A percentile compares a stretch with the other conserved stretches of the same genome.
Conservation (phyloP, 1,140 invertebrate species). For the Teleopsis dalmanni region DNA sequence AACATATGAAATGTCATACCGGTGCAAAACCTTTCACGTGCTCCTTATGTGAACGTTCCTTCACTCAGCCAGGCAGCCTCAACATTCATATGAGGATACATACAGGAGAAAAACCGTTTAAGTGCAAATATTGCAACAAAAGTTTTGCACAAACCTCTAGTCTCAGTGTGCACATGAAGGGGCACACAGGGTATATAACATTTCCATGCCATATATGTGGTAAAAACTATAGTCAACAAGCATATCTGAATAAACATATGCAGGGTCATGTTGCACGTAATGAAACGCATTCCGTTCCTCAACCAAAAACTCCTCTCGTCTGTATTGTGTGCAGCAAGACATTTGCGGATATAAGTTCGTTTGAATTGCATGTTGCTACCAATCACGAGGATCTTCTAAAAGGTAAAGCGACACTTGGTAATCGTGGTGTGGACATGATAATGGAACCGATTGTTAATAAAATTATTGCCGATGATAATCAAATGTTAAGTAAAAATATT, state of each 20-base stretch:
- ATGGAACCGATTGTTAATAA: no score
- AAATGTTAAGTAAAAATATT: no score
- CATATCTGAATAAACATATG: slow-evolving; percentile 41
- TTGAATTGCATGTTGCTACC: slow-evolving; percentile 34
- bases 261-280: slow-evolving; percentile 26
- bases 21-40: slow-evolving; percentile 53
- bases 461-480: no score
- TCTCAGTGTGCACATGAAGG: slow-evolving; percentile 56
- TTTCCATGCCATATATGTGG: slow-evolving; percentile 39
- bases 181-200: slow-evolving; percentile 47
- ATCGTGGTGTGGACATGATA: no score
- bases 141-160: slow-evolving; percentile 54
- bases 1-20: slow-evolving; percentile 56
- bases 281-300: slow-evolving; percentile 4
- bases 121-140: slow-evolving; percentile 55
- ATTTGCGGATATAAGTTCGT: slow-evolving; percentile 31
- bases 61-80: slow-evolving; percentile 57
- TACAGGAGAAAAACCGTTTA: slow-evolving; percentile 47
- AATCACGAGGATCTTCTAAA: slow-evolving; percentile 32
- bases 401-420: slow-evolving; percentile 21
- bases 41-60: slow-evolving; percentile 60
- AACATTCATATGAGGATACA: slow-evolving; percentile 77
- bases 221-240: slow-evolving; percentile 43
- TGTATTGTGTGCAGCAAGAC: slow-evolving; percentile 38
- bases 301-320: slow-evolving; percentile 12